Percentiles rank a stretch among this genome's conserved stretches.
Conservation (phyloP, 2,888 invertebrate genomes). For the Myopa testacea region DNA sequence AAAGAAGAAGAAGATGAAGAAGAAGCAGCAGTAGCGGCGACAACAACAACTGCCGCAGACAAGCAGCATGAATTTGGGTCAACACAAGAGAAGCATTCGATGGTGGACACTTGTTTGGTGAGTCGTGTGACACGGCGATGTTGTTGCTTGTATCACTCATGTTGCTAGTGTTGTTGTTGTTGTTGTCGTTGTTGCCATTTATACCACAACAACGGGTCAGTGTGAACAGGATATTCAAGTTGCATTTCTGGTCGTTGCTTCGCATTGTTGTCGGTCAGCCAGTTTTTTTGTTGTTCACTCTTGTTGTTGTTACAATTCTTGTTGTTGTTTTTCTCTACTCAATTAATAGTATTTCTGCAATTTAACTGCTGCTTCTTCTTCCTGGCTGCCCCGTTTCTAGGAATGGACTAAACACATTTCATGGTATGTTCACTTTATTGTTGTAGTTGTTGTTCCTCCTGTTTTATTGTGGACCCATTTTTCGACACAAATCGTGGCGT, state of each 20-base stretch:
- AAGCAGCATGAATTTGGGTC: background rate
- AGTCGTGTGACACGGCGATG: background rate
- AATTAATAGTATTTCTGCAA: background rate
- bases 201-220: background rate
- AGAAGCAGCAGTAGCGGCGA: background rate
- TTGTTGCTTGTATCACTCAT: conserved; percentile 3
- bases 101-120: background rate
- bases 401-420: too few species aligned
- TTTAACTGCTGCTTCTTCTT: too few species aligned
- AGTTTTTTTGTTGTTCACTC: background rate
- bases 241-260: background rate
- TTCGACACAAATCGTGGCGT: background rate
- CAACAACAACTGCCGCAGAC: background rate
- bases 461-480: background rate
- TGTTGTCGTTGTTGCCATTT: background rate
- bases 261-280: background rate
- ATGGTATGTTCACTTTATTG: background rate
- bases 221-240: conserved; percentile 21
- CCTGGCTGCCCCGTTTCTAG: too few species aligned
- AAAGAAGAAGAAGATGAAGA: too few species aligned
- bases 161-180: conserved; percentile 24
- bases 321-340: background rate
- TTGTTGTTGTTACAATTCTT: background rate
- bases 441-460: background rate
- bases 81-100: background rate